phyloP scores from a whole-genome alignment of 53 echinoderm and acorn worm genomes.

The Apostichopus leukothele region DNA sequence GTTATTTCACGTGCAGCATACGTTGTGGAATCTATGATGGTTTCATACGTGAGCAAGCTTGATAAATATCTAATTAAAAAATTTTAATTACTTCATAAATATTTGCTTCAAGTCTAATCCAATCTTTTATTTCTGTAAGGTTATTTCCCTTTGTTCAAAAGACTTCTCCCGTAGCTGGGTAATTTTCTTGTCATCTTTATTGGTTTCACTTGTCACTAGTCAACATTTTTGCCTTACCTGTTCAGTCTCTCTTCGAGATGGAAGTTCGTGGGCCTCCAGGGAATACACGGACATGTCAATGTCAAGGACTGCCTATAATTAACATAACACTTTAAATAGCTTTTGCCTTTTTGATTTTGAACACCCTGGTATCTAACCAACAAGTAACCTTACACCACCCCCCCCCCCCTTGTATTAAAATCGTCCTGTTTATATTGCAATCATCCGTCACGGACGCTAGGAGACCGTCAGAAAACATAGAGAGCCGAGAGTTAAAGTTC shows the following conservation, averaged over 20 bases:
- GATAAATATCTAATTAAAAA: no score
- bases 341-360: neutral
- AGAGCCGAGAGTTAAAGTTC: no score
- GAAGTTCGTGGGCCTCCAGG: neutral
- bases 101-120: no score
- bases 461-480: neutral
- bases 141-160: no score
- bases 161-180: no score
- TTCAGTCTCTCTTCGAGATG: neutral
- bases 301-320: neutral
- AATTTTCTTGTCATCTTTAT: no score
- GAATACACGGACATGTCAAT: neutral
- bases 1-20: no score
- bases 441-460: neutral
- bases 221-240: neutral
- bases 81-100: no score
- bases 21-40: no score
- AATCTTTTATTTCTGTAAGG: no score
- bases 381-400: slow-evolving; percentile 13
- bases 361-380: neutral
- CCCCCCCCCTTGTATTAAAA: neutral
- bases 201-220: neutral
- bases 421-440: neutral
- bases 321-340: neutral
- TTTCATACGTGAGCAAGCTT: no score